These are phyloP conservation scores for Ammodytes dubius DNA, from an alignment of 2,113 vertebrate species.

Conservation along the genomic window DNA sequence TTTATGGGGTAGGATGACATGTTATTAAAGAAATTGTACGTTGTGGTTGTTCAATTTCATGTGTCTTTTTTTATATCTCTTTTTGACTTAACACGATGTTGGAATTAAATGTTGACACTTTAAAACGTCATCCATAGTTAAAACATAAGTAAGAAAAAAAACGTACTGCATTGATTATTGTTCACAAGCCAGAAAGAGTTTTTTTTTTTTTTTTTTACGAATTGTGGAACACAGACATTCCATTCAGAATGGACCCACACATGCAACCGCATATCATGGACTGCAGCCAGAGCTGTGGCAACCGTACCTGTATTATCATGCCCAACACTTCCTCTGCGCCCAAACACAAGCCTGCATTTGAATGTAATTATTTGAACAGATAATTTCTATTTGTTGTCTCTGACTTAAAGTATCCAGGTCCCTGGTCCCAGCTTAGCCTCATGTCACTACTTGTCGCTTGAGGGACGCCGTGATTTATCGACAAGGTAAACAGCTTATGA, in stretches of 20 bases:
- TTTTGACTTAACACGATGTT: slow-evolving; percentile 11
- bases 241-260: neutral
- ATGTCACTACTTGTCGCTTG: slow-evolving; percentile 74
- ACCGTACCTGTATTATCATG: slow-evolving; percentile 14
- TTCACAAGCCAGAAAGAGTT: neutral
- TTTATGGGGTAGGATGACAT: neutral
- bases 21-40: neutral
- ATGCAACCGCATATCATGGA: neutral
- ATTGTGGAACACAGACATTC: neutral
- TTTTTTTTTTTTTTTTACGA: neutral
- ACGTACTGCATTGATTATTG: too few species aligned
- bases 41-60: neutral
- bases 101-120: neutral
- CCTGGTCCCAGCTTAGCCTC: slow-evolving; percentile 48
- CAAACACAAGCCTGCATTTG: slow-evolving; percentile 29
- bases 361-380: slow-evolving; percentile 62
- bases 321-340: slow-evolving; percentile 14
- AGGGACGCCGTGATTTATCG: slow-evolving; percentile 83
- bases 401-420: slow-evolving; percentile 64
- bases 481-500: slow-evolving; percentile 86
- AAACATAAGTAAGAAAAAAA: neutral
- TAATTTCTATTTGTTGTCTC: slow-evolving; percentile 67
- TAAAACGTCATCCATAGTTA: neutral
- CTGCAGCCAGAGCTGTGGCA: neutral
- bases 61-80: neutral